Evolutionary conservation across 2,888 invertebrate genomes (phyloP).

Genomic region (Alitta virens): DNA sequence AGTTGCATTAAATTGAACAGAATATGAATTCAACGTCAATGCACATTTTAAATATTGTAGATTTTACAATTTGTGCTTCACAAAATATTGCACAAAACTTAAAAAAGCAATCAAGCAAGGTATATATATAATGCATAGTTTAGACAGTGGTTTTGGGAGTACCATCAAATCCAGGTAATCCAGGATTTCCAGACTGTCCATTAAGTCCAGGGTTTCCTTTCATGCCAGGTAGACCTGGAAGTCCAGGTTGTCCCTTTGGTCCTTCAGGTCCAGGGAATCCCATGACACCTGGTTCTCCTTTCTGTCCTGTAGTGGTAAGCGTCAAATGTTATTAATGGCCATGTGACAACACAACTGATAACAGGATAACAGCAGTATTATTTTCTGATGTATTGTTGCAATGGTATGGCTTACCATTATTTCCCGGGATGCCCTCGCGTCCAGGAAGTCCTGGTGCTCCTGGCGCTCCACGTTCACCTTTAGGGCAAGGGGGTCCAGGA

Average conservation of each 20-base stretch:
- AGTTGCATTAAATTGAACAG: too few relatives aligned
- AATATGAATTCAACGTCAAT: too few relatives aligned
- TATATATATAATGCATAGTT: too few relatives aligned
- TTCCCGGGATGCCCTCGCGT: conserved; percentile 32
- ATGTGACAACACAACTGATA: too few relatives aligned
- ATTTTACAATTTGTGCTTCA: too few relatives aligned
- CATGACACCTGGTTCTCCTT: conserved; percentile 13
- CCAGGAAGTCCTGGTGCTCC: conserved; percentile 34
- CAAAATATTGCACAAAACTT: too few relatives aligned
- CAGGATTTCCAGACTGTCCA: conserved; percentile 44
- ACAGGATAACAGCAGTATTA: too few relatives aligned
- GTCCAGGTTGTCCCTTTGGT: background rate
- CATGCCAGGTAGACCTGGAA: conserved; percentile 17
- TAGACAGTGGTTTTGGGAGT: background rate
- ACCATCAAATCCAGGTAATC: conserved; percentile 35
- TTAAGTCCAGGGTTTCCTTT: conserved; percentile 29
- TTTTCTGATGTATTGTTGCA: too few relatives aligned
- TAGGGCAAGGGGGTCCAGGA: conserved; percentile 39
- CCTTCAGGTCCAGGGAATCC: conserved; percentile 13
- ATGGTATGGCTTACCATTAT: conserved; percentile 26
- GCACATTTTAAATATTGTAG: too few relatives aligned
- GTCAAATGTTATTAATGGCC: too few relatives aligned
- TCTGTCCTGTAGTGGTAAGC: background rate
- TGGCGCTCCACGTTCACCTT: conserved; percentile 2
- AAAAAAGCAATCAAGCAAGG: too few relatives aligned